phyloP scores from a whole-genome alignment of 2,797 vertebrate species.

The Spatula clypeata region DNA sequence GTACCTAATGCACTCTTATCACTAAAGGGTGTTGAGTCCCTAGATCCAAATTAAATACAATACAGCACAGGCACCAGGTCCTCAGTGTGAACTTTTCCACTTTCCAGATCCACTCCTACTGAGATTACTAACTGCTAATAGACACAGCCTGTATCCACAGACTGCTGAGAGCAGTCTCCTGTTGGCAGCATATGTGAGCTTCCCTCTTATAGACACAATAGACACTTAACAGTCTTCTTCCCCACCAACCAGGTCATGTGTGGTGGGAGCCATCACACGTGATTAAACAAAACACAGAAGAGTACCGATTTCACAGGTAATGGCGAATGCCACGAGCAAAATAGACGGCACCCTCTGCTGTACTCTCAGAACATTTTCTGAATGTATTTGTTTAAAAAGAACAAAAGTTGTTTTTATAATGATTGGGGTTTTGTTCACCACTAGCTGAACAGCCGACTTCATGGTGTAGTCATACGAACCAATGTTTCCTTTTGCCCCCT shows the following conservation, averaged over 20 bases:
- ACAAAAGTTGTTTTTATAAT: background rate
- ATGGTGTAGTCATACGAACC: background rate
- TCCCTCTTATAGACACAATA: background rate
- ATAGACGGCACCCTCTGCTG: background rate
- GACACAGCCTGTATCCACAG: background rate
- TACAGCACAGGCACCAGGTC: background rate
- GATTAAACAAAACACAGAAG: background rate
- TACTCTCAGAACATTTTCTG: background rate
- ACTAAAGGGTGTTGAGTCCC: background rate
- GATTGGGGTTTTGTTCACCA: background rate
- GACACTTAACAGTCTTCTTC: fast-evolving
- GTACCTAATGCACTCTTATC: background rate
- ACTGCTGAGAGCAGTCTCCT: background rate
- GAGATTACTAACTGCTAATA: background rate
- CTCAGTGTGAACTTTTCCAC: background rate
- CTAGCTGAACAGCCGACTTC: background rate
- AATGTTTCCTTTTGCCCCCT: background rate
- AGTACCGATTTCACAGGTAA: background rate
- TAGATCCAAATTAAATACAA: background rate
- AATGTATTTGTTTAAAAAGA: background rate
- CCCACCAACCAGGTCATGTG: fast-evolving
- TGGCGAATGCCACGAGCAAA: background rate
- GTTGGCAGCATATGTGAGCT: fast-evolving
- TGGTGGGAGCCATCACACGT: fast-evolving
- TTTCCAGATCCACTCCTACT: background rate